Conservation (phyloP, 2,888 invertebrate species). For the Tenthredo amoena region DNA sequence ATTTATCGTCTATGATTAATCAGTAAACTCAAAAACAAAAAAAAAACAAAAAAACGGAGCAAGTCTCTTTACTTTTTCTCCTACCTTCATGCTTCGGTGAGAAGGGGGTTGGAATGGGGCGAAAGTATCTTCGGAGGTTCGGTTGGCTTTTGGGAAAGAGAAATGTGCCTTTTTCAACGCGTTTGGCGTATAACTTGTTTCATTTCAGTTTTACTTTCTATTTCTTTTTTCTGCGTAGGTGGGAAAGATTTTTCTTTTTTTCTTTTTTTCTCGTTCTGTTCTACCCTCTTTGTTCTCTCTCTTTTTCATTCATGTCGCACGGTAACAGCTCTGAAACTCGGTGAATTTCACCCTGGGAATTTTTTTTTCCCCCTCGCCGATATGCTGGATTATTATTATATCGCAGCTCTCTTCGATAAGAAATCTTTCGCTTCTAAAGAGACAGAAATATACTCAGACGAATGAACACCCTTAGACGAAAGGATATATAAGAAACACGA, state of each 20-base stretch:
- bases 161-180: background rate
- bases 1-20: background rate
- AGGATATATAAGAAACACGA: background rate
- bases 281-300: background rate
- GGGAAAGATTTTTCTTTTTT: background rate
- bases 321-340: background rate
- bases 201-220: background rate
- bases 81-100: background rate
- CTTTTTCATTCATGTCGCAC: background rate
- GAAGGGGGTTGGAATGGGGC: background rate
- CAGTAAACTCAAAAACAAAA: background rate
- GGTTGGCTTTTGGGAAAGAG: background rate
- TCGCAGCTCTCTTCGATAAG: background rate
- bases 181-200: slow-evolving; percentile 2
- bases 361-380: background rate
- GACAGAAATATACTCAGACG: background rate
- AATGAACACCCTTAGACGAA: background rate
- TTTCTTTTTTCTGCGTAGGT: background rate
- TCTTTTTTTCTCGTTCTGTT: background rate
- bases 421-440: background rate
- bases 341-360: background rate
- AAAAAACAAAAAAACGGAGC: background rate
- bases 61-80: background rate
- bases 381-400: background rate
- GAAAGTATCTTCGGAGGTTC: slow-evolving; percentile 8